phyloP scores from a whole-genome alignment of 2,888 invertebrate genomes.

The Muschampia plurimacula region DNA sequence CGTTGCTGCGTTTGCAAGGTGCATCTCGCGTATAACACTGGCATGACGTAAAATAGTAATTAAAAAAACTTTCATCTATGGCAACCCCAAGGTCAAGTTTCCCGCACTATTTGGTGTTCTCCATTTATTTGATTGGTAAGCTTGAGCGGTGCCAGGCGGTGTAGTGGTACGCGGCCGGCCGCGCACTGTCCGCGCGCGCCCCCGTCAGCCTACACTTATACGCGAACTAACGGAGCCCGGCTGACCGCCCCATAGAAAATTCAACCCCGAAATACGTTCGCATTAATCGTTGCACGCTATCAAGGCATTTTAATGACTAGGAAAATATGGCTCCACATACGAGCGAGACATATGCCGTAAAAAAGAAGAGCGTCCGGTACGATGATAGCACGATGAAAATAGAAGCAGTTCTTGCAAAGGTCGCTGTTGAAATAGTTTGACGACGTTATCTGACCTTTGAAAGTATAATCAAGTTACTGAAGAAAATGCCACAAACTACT shows the following conservation, averaged over 20 bases:
- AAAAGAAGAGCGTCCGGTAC: conserved; percentile 27
- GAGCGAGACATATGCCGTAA: conserved; percentile 33
- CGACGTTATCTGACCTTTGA: conserved; percentile 31
- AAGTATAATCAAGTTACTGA: conserved; percentile 27
- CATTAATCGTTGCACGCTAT: conserved; percentile 58
- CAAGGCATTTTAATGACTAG: conserved; percentile 63
- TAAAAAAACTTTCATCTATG: conserved; percentile 49
- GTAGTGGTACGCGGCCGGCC: conserved; percentile 77
- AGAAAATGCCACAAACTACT: conserved; percentile 22
- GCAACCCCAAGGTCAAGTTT: conserved; percentile 63
- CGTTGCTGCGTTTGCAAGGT: conserved; percentile 67
- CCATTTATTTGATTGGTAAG: conserved; percentile 60
- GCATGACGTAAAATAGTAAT: conserved; percentile 58
- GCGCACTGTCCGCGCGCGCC: conserved; percentile 76
- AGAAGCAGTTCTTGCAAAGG: conserved; percentile 39
- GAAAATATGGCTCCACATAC: conserved; percentile 48
- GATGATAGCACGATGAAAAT: conserved; percentile 16
- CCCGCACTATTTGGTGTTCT: conserved; percentile 62
- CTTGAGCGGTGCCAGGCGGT: conserved; percentile 72
- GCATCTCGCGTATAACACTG: conserved; percentile 73
- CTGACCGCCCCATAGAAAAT: conserved; percentile 74
- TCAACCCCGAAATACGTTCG: conserved; percentile 65
- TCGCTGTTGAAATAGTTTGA: conserved; percentile 31
- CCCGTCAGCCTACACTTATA: conserved; percentile 72
- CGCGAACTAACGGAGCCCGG: conserved; percentile 60